These are phyloP conservation scores for Anthophora plumipes DNA, from an alignment of 2,888 invertebrate genomes.

Conservation along the genomic window DNA sequence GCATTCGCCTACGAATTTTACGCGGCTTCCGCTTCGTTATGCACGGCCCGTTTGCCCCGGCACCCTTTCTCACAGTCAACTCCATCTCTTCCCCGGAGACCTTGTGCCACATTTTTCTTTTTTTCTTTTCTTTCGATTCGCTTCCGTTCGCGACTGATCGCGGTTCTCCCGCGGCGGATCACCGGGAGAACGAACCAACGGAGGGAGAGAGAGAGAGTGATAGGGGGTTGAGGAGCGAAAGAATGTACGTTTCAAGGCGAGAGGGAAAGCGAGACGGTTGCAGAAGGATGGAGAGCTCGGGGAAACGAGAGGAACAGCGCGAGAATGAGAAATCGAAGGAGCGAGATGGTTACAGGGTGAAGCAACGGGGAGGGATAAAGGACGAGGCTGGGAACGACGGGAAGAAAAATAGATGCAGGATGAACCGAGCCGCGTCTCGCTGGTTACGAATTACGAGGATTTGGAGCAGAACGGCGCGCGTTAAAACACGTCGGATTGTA, in stretches of 20 bases:
- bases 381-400: not conserved
- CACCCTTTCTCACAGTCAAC: conserved; percentile 61
- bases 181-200: not conserved
- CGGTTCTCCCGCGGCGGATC: conserved; percentile 10
- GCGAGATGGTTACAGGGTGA: not conserved
- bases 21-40: conserved; percentile 77
- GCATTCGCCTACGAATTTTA: conserved; percentile 78
- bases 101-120: conserved; percentile 73
- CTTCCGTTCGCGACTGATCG: conserved; percentile 29
- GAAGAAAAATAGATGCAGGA: conserved; percentile 45
- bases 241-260: not conserved
- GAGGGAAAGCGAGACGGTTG: not conserved
- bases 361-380: not conserved
- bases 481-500: conserved; percentile 33
- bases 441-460: conserved; percentile 56
- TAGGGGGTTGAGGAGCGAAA: not conserved
- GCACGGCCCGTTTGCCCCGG: conserved; percentile 73
- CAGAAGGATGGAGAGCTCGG: not conserved
- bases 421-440: conserved; percentile 28
- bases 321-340: too few relatives aligned
- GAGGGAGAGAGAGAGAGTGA: not conserved
- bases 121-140: conserved; percentile 50
- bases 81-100: conserved; percentile 69
- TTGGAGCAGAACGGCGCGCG: conserved; percentile 41
- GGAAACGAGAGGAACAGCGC: not conserved